Conservation (phyloP, 2,113 vertebrate genomes). For the Anthoscopus minutus region DNA sequence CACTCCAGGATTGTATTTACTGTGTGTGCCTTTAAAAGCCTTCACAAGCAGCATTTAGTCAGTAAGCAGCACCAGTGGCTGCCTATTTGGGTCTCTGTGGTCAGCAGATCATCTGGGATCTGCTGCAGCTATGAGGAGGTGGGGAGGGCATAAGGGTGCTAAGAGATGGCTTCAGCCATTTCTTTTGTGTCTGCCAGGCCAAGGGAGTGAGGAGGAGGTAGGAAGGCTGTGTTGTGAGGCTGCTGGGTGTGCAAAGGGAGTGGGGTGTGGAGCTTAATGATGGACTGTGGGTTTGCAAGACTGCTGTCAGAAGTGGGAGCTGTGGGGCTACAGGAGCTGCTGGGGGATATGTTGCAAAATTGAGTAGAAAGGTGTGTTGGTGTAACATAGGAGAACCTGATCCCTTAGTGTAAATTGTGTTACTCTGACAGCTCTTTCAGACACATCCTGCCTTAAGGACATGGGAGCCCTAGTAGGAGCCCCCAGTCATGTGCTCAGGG, state of each 20-base stretch:
- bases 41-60: constrained; percentile 6
- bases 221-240: neutral
- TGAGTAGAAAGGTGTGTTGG: neutral
- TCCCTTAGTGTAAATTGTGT: neutral
- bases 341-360: neutral
- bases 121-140: constrained; percentile 30
- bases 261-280: neutral
- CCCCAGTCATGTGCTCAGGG: neutral
- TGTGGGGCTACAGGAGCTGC: neutral
- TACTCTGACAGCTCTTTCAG: neutral
- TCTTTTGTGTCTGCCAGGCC: neutral
- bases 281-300: neutral
- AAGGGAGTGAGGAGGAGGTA: neutral
- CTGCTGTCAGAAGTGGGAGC: neutral
- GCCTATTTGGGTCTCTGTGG: constrained; percentile 32
- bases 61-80: constrained; percentile 35
- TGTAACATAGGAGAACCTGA: neutral
- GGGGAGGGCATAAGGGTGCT: neutral
- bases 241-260: neutral
- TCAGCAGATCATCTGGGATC: constrained; percentile 48
- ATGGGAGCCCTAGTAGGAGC: neutral
- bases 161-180: neutral
- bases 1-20: neutral
- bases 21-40: constrained; percentile 44
- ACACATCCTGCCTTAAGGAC: neutral